phyloP scores from a whole-genome alignment of 2,888 invertebrate genomes.

The Ennomos quercinarius region DNA sequence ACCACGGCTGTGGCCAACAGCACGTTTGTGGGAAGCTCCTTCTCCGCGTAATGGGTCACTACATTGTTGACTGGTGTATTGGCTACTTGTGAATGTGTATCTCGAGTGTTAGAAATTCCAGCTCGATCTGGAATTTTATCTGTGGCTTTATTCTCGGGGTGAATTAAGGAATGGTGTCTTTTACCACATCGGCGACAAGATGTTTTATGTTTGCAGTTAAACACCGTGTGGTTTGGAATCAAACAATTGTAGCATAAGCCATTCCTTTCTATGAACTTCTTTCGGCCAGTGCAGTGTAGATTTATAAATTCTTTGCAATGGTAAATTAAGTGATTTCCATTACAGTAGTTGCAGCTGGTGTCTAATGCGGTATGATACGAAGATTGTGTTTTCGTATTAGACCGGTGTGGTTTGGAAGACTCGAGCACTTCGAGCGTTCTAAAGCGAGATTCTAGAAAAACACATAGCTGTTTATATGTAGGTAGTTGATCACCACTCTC shows the following conservation, averaged over 20 bases:
- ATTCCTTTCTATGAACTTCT: too few species aligned
- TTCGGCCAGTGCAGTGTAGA: too few species aligned
- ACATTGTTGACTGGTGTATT: constrained; percentile 18
- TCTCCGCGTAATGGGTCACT: constrained; percentile 12
- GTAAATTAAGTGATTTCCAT: not conserved
- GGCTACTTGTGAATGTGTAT: constrained; percentile 1
- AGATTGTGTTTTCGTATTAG: not conserved
- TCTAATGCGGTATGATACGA: too few species aligned
- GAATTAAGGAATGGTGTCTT: not conserved
- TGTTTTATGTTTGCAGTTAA: constrained; percentile 4
- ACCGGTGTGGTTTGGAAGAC: too few species aligned
- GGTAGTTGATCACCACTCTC: too few species aligned
- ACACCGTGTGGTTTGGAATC: not conserved
- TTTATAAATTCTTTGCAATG: constrained; percentile 1
- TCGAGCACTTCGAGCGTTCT: too few species aligned
- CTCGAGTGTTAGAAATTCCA: not conserved
- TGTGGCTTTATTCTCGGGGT: constrained; percentile 1
- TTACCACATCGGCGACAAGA: not conserved
- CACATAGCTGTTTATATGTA: too few species aligned
- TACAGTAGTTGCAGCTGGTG: too few species aligned
- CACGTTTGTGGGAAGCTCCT: not conserved
- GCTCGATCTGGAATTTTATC: constrained; percentile 1
- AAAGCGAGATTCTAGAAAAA: too few species aligned
- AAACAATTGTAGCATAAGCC: too few species aligned
- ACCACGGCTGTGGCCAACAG: constrained; percentile 9